Percentiles rank a stretch among this genome's conserved stretches.
phyloP scores from a whole-genome alignment of 2,797 vertebrate genomes.

The Pteronotus mesoamericanus region DNA sequence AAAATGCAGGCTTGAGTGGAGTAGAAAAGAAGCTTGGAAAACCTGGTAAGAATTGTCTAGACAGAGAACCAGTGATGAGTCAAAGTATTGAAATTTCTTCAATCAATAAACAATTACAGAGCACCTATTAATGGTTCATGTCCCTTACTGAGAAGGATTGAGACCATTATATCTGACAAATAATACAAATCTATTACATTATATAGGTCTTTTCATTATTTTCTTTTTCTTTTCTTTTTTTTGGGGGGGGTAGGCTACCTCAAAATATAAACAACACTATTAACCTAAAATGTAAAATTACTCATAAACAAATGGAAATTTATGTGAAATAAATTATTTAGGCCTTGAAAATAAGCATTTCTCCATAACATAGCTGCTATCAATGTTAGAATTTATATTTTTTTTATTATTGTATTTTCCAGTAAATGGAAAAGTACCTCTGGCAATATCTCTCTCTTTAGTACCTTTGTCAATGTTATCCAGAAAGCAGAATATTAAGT shows the following conservation, averaged over 20 bases:
- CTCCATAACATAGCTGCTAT: slow-evolving; percentile 6
- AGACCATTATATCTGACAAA: background rate
- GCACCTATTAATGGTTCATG: background rate
- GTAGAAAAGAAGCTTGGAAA: background rate
- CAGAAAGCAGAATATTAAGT: slow-evolving; percentile 51
- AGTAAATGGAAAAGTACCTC: slow-evolving; percentile 51
- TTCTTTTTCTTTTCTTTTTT: background rate
- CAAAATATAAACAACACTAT: background rate
- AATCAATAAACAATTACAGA: background rate
- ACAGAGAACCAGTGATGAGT: background rate
- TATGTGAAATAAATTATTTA: slow-evolving; percentile 30
- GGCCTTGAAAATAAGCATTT: slow-evolving; percentile 37
- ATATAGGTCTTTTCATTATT: background rate
- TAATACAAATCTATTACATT: background rate
- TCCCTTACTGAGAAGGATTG: background rate
- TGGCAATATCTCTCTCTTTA: slow-evolving; percentile 53
- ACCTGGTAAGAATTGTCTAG: background rate
- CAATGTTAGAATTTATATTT: slow-evolving; percentile 52
- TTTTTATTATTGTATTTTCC: slow-evolving; percentile 49
- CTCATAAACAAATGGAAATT: background rate
- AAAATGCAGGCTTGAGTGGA: background rate
- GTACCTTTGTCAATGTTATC: slow-evolving; percentile 37
- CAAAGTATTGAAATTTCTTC: background rate
- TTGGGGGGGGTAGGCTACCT: background rate
- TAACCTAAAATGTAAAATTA: slow-evolving; percentile 11